A percentile compares a stretch with the other conserved stretches of the same genome.
Conservation (phyloP, 2,113 vertebrate genomes). For the Mormyrus lacerda region DNA sequence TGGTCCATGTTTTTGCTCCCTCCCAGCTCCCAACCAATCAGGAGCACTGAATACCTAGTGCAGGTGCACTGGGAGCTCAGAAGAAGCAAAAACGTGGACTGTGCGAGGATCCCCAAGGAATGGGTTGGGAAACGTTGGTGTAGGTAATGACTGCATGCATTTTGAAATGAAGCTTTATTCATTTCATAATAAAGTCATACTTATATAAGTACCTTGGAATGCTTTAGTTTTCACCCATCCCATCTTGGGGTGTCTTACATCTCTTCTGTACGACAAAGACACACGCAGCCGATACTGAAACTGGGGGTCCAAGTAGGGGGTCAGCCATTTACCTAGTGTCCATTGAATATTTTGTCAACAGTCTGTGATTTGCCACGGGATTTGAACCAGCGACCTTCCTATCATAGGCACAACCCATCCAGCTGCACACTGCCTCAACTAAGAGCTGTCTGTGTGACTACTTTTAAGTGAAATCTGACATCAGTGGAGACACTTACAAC, state of each 20-base stretch:
- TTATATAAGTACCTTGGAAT: neutral
- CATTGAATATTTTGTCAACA: neutral
- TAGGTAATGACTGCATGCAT: neutral
- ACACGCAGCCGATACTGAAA: neutral
- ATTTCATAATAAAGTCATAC: neutral
- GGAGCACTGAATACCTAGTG: too few species aligned
- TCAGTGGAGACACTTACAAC: neutral
- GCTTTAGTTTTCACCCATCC: neutral
- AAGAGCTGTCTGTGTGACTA: neutral
- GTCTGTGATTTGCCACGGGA: neutral
- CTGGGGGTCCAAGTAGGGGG: neutral
- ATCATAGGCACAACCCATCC: neutral
- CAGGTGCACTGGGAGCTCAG: too few species aligned
- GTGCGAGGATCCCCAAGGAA: too few species aligned
- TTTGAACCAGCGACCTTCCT: neutral
- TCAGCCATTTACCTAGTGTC: neutral
- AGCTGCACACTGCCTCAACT: neutral
- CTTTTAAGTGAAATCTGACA: neutral
- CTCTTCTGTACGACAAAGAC: neutral
- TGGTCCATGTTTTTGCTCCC: too few species aligned
- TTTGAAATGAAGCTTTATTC: neutral
- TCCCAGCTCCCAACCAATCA: too few species aligned
- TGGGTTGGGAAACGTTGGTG: too few species aligned
- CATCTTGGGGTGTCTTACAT: neutral
- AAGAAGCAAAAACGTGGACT: too few species aligned